A percentile compares a stretch with the other conserved stretches of the same genome.
These are phyloP conservation scores for Neoniphon sammara DNA, from an alignment of 2,797 vertebrate genomes.

Conservation along the genomic window DNA sequence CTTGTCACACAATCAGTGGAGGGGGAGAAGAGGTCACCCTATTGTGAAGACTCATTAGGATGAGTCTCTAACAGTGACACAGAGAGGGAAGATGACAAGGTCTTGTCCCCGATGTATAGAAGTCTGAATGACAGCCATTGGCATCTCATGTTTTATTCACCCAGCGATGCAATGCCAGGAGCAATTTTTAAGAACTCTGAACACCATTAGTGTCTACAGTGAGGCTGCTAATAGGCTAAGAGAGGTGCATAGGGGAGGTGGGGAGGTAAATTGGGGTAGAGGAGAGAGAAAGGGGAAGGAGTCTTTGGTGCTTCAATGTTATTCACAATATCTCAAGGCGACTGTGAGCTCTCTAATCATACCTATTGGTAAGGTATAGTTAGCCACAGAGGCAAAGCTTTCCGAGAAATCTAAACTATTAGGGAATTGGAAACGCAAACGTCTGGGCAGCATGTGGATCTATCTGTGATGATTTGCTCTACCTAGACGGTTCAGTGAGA, in stretches of 20 bases:
- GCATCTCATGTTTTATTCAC: conserved; percentile 75
- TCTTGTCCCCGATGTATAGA: conserved; percentile 64
- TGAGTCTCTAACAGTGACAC: conserved; percentile 54
- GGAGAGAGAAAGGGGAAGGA: conserved; percentile 19
- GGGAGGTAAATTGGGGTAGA: conserved; percentile 19
- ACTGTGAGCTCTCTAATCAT: conserved; percentile 31
- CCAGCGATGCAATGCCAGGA: conserved; percentile 25
- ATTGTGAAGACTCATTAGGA: conserved; percentile 66
- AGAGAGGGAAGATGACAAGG: conserved; percentile 67
- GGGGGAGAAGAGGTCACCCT: conserved; percentile 57
- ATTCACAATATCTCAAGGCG: neutral
- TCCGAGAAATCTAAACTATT: conserved; percentile 10
- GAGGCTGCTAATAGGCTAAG: conserved; percentile 67
- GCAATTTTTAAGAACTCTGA: conserved; percentile 52
- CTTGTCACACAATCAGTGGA: conserved; percentile 58
- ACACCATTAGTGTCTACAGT: conserved; percentile 36
- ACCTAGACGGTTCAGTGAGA: conserved; percentile 56
- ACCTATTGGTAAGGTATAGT: conserved; percentile 38
- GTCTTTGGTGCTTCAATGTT: conserved; percentile 35
- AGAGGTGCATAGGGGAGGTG: conserved; percentile 31
- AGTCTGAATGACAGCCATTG: conserved; percentile 71
- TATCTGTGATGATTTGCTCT: conserved; percentile 32
- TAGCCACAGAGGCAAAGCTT: neutral
- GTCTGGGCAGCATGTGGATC: conserved; percentile 10
- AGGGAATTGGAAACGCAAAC: conserved; percentile 5